These are phyloP conservation scores for Andrena haemorrhoa DNA, from an alignment of 2,888 invertebrate species.

Conservation along the genomic window DNA sequence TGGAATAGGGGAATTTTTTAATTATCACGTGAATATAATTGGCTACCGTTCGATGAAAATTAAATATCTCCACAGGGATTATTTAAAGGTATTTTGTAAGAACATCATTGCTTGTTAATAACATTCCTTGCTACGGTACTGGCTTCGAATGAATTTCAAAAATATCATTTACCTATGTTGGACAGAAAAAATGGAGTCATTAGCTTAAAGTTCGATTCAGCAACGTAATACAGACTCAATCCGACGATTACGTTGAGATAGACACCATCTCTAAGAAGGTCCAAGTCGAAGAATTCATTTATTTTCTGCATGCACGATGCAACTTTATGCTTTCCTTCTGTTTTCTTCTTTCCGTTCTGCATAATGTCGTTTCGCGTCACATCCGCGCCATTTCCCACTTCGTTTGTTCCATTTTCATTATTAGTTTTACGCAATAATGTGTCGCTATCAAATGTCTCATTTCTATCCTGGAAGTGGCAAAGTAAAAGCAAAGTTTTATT, in stretches of 20 bases:
- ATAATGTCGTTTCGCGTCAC: not conserved
- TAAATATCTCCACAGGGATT: no score
- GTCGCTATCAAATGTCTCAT: conserved; percentile 8
- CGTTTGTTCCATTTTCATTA: not conserved
- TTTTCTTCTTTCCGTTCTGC: conserved; percentile 1
- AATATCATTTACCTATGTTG: conserved; percentile 77
- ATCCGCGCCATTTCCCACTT: not conserved
- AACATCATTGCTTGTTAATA: conserved; percentile 21
- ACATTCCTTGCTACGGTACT: conserved; percentile 58
- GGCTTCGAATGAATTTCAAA: not conserved
- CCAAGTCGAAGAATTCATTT: conserved; percentile 72
- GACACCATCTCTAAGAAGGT: conserved; percentile 71
- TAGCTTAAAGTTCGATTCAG: conserved; percentile 85
- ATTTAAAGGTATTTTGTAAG: not conserved
- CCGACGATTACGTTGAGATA: conserved; percentile 80
- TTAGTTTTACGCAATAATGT: conserved; percentile 38
- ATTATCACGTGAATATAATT: no score
- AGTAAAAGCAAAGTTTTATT: no score
- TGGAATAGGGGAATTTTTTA: no score
- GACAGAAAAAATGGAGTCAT: conserved; percentile 85
- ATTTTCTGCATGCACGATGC: conserved; percentile 25
- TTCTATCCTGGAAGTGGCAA: not conserved
- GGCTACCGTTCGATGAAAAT: no score
- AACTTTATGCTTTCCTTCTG: not conserved
- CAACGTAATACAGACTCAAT: conserved; percentile 85